Evolutionary conservation across 2,888 invertebrate species (phyloP).

Genomic region (Stenodera caucasica): DNA sequence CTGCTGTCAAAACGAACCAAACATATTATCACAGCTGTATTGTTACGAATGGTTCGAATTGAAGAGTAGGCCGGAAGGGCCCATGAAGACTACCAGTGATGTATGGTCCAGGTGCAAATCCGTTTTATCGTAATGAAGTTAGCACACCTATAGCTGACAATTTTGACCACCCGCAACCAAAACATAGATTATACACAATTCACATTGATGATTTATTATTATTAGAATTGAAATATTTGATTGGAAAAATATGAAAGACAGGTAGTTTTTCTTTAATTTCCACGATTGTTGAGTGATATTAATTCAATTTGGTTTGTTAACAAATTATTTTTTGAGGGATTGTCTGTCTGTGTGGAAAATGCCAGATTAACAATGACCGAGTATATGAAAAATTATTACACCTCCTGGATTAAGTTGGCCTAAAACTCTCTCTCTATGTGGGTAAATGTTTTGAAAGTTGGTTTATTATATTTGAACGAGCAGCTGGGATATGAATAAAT

Average conservation of each 20-base stretch:
- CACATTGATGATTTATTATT: conserved; percentile 2
- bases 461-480: conserved; percentile 9
- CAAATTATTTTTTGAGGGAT: not conserved
- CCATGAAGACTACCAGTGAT: conserved; percentile 35
- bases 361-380: not conserved
- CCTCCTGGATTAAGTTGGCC: conserved; percentile 8
- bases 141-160: conserved; percentile 5
- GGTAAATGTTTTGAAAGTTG: conserved; percentile 10
- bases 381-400: conserved; percentile 12
- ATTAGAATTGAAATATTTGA: too few species aligned
- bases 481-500: conserved; percentile 30
- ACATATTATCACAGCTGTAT: conserved; percentile 34
- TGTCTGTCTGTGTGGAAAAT: conserved; percentile 3
- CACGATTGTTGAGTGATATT: too few species aligned
- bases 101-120: conserved; percentile 48
- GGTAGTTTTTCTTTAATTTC: not conserved
- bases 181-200: not conserved
- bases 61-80: conserved; percentile 35
- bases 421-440: conserved; percentile 1
- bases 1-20: conserved; percentile 30
- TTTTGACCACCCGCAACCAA: conserved; percentile 6
- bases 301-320: too few species aligned
- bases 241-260: not conserved
- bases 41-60: conserved; percentile 25
- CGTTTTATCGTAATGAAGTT: conserved; percentile 29